Conservation (phyloP, 2,888 invertebrate genomes). For the Caenorhabditis drosophilae region DNA sequence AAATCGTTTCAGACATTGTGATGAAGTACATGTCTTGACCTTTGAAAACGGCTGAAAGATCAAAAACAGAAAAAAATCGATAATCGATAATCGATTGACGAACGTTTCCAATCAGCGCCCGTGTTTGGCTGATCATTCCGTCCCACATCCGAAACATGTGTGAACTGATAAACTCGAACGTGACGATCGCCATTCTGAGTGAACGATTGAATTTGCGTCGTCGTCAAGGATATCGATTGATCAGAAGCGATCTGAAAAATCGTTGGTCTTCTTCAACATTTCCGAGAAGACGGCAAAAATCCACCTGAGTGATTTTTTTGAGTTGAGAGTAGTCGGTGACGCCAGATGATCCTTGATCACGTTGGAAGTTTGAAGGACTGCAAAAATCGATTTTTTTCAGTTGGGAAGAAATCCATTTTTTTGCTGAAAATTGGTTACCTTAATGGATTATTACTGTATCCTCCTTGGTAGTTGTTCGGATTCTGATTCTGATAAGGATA, state of each 20-base stretch:
- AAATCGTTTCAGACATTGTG: constrained; percentile 54
- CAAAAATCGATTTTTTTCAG: background rate
- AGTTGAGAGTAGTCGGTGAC: constrained; percentile 19
- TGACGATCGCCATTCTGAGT: constrained; percentile 42
- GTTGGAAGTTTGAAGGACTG: background rate
- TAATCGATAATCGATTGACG: constrained; percentile 1
- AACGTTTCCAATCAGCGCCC: constrained; percentile 49
- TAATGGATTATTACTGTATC: background rate
- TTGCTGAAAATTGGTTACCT: background rate
- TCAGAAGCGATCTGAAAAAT: constrained; percentile 46
- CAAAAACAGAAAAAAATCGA: background rate
- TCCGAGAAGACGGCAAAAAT: too few species aligned
- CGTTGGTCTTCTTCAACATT: background rate
- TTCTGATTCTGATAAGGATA: background rate
- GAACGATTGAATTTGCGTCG: constrained; percentile 44
- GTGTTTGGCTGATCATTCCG: constrained; percentile 40
- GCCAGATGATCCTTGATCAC: constrained; percentile 13
- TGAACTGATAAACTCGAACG: constrained; percentile 52
- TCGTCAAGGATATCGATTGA: constrained; percentile 36
- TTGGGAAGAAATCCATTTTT: background rate
- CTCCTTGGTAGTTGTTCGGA: background rate
- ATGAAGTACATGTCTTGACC: constrained; percentile 55
- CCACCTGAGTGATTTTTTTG: constrained; percentile 24
- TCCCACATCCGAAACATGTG: constrained; percentile 49
- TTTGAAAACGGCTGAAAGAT: constrained; percentile 48